These are phyloP conservation scores for Athalia circularis DNA, from an alignment of 2,888 invertebrate species.

Conservation along the genomic window DNA sequence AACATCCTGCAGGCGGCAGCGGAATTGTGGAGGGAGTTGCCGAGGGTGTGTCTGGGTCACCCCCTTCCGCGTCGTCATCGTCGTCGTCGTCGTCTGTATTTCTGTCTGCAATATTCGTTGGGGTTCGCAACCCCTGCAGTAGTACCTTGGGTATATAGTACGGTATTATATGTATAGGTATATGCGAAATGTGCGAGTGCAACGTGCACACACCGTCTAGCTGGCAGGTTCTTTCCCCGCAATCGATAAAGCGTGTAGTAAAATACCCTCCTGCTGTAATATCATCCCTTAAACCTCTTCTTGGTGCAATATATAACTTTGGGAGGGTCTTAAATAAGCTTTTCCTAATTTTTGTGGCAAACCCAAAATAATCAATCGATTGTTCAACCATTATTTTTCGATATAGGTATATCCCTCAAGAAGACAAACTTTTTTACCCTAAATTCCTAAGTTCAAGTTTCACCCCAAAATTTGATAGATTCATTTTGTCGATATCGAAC, in stretches of 20 bases:
- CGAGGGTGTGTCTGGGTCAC: conserved; percentile 71
- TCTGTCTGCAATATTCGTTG: conserved; percentile 63
- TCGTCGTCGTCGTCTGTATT: conserved; percentile 54
- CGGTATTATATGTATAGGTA: neutral
- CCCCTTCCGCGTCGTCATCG: conserved; percentile 62
- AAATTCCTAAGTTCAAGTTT: too few relatives aligned
- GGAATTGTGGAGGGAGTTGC: conserved; percentile 12
- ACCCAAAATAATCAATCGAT: neutral
- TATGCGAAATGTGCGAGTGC: neutral
- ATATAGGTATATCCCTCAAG: too few relatives aligned
- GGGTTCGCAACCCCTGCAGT: conserved; percentile 65
- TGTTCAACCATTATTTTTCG: too few relatives aligned
- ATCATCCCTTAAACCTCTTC: neutral
- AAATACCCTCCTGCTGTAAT: neutral
- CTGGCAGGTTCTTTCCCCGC: conserved; percentile 34
- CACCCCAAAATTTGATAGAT: too few relatives aligned
- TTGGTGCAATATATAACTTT: neutral
- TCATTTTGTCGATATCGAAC: too few relatives aligned
- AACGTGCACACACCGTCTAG: conserved; percentile 26
- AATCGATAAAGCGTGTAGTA: conserved; percentile 36
- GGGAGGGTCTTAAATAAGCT: neutral
- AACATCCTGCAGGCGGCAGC: conserved; percentile 58
- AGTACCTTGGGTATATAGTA: conserved; percentile 7
- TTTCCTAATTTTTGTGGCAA: neutral
- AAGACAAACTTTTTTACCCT: too few relatives aligned